Base-by-base conservation (phyloP, 2,797 vertebrate genomes). In the Brotogeris chrysoptera region DNA sequence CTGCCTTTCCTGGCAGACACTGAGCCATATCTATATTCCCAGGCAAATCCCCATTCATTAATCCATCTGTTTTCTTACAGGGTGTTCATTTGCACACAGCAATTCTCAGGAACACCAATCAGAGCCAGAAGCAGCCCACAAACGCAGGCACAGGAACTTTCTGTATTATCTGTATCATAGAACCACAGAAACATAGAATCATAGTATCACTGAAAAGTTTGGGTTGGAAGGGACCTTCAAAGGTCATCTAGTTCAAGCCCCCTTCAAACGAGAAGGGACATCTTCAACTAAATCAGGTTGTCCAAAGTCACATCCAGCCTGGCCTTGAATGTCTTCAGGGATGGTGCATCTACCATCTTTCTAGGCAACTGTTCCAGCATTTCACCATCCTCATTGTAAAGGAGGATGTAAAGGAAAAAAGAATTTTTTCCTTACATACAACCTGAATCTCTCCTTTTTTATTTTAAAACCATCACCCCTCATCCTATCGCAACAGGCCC, bases 101-200 rank as follows among this genome's bases (percentile, higher is more conserved):
- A 20, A 11, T 39, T 41, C 30, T 19, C 64, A 5, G 25, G 34
- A 20, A 34, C 16, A 44, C 5, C 5, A 25, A 34, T 20, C 41
- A 13, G 90, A 34, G 34, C 0, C 6, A 2, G 55, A 30, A 27
- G 32, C 11, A 4, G 8, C 46, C 12, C 60, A 3, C 13, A 7
- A 1, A 8, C 1, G 23, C 17, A 9, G 4, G 7, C 30, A 2
- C 24, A 16, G 27, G 9, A 25, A 36, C n/a, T 32, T 11, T 4
- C 63, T 4, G 12, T 6, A 1, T 16, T 15, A 4, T 6, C 25
- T 4, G 1, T 3, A 16, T 10, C 36, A 25, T 36, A 59, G n/a
- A 59, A 59, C n/a, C 52, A 32, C 27, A 52, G 50, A 30, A 52
- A 4, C 53, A 23, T 24, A 59, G n/a, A 36, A 11, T 16, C 21